A percentile compares a stretch with the other conserved stretches of the same genome.
phyloP scores from a whole-genome alignment of 2,888 invertebrate genomes.

The Colostygia pectinataria region DNA sequence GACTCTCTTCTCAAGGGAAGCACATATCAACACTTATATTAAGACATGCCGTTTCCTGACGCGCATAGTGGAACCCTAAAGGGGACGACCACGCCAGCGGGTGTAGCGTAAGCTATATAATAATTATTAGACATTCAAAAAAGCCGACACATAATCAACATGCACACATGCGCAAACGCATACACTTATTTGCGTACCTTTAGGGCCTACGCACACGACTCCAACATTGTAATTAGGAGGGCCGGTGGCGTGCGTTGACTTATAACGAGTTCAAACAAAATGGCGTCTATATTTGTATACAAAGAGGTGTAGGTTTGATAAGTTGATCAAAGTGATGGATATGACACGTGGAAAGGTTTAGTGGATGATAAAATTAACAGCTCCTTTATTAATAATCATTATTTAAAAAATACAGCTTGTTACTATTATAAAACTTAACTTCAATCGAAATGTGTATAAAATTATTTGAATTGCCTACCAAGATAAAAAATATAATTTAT shows the following conservation, averaged over 20 bases:
- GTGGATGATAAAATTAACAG: too few relatives aligned
- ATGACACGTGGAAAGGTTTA: constrained; percentile 26
- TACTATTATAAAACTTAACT: too few relatives aligned
- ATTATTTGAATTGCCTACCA: too few relatives aligned
- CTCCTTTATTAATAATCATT: too few relatives aligned
- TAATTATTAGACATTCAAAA: constrained; percentile 80
- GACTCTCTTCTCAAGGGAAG: constrained; percentile 28
- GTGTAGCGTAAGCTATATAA: constrained; percentile 75
- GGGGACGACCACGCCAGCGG: constrained; percentile 44
- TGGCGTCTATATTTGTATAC: constrained; percentile 73
- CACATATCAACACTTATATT: constrained; percentile 31
- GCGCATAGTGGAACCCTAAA: constrained; percentile 33
- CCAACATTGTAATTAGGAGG: constrained; percentile 76
- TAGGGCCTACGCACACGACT: constrained; percentile 34
- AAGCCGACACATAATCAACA: constrained; percentile 59
- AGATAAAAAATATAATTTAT: too few relatives aligned
- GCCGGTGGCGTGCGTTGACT: constrained; percentile 79
- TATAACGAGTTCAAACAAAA: constrained; percentile 81
- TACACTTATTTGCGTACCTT: constrained; percentile 33
- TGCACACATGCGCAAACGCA: constrained; percentile 28
- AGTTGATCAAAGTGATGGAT: constrained; percentile 53
- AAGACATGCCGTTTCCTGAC: constrained; percentile 33
- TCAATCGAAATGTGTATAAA: too few relatives aligned
- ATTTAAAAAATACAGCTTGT: too few relatives aligned
- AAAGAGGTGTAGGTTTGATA: constrained; percentile 63